Base-by-base conservation (phyloP, 2,888 invertebrate genomes). In the Stratiomys singularior region DNA sequence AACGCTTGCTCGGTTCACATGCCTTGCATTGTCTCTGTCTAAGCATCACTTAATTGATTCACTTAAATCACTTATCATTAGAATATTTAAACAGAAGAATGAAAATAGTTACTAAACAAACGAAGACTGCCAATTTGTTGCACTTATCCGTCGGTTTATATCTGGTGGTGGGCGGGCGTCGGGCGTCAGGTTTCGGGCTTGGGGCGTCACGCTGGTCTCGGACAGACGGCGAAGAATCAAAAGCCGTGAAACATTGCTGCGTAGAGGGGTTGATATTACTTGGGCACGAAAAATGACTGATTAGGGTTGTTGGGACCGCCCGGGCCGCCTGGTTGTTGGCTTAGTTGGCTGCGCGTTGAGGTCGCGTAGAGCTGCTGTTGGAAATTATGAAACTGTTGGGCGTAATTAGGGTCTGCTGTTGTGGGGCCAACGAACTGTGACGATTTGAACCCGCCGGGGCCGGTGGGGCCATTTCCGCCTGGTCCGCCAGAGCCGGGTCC, bases 361-460 rank as follows among this genome's bases (percentile, higher is more conserved):
- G 96, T 97, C 80, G 97, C 96, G 88, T 97, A 97, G 82, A 97
- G 88, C 87, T 96, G 96, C 87, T 97, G 97, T 86, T 97, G 97
- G 89, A 97, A 97, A 88, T 96, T 95, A 88, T 96, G 96, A 89
- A 94, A 97, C 90, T 96, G 96, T 87, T 96, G 96, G 84, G 96
- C 96, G 89, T 97, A 97, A 86, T 95, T 95, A 15, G 96, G 94
- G 88, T 97, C 96, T 66, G 93, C 93, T 78, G 96, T 94, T 30
- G 93, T 93, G 9, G 95, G 95, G 30, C 94, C 94, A 78, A 94
- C 93, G 85, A 95, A 96, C 82, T 94, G 94, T 3, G 92, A 90
- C 58, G 89, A 88, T 71, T 80, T 94, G 88, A 93, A 94, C 81
- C 90, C 91, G 60, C 89, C 88, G 18, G 27, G 27, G 7, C 28